Evolutionary conservation across 2,888 invertebrate genomes (phyloP).

Genomic region (Antheraea yamamai): DNA sequence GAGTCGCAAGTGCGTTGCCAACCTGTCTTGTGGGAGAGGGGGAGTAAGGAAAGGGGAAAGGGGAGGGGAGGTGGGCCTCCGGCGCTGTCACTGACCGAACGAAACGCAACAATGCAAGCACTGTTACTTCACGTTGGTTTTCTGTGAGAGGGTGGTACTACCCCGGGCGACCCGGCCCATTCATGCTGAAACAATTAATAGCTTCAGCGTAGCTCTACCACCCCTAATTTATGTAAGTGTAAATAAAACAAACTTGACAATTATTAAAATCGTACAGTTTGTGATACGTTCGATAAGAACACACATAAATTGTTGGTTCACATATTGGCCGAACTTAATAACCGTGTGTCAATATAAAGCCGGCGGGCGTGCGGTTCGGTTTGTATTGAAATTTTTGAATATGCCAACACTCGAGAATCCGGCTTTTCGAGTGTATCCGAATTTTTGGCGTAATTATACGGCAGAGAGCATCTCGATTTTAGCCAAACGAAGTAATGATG

Average conservation of each 20-base stretch:
- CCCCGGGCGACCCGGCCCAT: too few relatives aligned
- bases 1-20: too few relatives aligned
- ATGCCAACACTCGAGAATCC: conserved; percentile 68
- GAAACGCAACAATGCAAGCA: too few relatives aligned
- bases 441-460: conserved; percentile 72
- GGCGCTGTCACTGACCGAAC: too few relatives aligned
- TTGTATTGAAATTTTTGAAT: conserved; percentile 79
- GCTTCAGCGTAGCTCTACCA: too few relatives aligned
- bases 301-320: not conserved
- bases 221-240: not conserved
- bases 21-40: too few relatives aligned
- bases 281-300: not conserved
- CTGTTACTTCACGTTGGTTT: too few relatives aligned
- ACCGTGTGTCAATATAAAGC: conserved; percentile 49
- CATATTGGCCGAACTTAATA: not conserved
- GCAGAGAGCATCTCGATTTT: conserved; percentile 53
- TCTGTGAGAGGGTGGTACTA: too few relatives aligned
- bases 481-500: conserved; percentile 43
- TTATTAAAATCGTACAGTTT: not conserved
- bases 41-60: too few relatives aligned
- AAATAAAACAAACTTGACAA: not conserved
- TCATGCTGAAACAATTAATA: too few relatives aligned
- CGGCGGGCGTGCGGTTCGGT: conserved; percentile 54
- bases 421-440: conserved; percentile 68
- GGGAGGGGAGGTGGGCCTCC: too few relatives aligned